Conservation (phyloP, 2,113 vertebrate genomes). For the Pontoporia blainvillei region DNA sequence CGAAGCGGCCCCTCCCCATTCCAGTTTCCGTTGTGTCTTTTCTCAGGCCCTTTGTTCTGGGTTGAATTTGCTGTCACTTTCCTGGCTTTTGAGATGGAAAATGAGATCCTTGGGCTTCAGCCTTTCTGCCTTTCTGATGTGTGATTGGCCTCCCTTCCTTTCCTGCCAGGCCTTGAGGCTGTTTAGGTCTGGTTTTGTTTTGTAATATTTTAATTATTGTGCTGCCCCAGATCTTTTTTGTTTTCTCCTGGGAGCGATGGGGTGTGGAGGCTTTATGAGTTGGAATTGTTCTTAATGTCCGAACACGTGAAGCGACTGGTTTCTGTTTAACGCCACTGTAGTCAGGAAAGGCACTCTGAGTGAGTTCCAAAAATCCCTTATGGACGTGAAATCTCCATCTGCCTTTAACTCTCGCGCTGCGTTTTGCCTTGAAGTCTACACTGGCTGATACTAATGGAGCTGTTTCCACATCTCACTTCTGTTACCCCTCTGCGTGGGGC, state of each 20-base stretch:
- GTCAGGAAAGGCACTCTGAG: neutral
- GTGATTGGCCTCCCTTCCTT: neutral
- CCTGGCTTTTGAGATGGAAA: neutral
- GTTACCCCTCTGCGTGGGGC: neutral
- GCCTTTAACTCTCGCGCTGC: fast-evolving
- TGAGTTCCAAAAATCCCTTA: neutral
- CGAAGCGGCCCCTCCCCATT: neutral
- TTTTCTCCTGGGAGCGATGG: neutral
- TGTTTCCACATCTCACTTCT: neutral
- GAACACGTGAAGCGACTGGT: neutral
- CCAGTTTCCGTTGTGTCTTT: neutral
- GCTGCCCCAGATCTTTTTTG: neutral
- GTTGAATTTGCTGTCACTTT: neutral
- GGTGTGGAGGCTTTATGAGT: neutral
- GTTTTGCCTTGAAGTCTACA: neutral
- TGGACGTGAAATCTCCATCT: no score
- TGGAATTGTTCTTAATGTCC: neutral
- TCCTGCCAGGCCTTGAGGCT: neutral
- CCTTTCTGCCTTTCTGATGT: neutral
- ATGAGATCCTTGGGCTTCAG: neutral
- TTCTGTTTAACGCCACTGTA: neutral
- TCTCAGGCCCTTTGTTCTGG: neutral
- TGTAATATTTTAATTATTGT: neutral
- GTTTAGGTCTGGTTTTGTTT: neutral
- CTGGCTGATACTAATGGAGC: neutral